Evolutionary conservation across 1,140 invertebrate genomes (phyloP), one percentile per base, ranked within the genome.

Genomic region (Drosophila kepulauana): DNA sequence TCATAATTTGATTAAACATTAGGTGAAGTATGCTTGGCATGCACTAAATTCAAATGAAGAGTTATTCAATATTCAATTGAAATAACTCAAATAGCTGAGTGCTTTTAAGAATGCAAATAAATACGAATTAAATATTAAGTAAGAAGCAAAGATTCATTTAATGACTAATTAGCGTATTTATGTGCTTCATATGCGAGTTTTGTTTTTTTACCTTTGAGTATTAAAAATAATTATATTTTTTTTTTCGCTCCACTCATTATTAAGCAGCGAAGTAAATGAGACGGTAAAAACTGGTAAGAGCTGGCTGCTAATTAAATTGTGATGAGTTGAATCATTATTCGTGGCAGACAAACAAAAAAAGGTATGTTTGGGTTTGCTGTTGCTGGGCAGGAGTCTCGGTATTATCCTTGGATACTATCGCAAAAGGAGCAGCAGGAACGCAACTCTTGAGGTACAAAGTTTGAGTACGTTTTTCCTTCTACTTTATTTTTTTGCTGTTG

Each of bases 241-340:
- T 15, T 25, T 0, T 45, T 5, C 20, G 20, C 3, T 25, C 3
- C 20, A 25, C 4, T 62, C 15, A 25, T 51, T 52, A 28, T 30
- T 43, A 13, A 49, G 30, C 7, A 41, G 51, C 6, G 33, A 35
- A 35, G 30, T 13, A 38, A 35, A 48, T 28, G 20, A 30, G 28
- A 30, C 3, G 51, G n/a, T 11, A 16, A 13, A 20, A 6, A 25
- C 3, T 25, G 1, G 1, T 13, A 38, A 48, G 38, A 67, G 43
- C 16, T 58, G 64, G 64, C 30, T 48, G 66, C 46, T 62, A 69
- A 69, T 61, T 61, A 69, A 25, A 25, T 51, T 46, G 13, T 51
- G 46, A 58, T 69, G 59, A 61, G 66, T 69, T 30, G 35, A 43
- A 69, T 69, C 33, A 15, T 54, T 54, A 33, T 28, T 13, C 28